Conservation (phyloP, 2,888 invertebrate species). For the Cryptosula pallasiana region DNA sequence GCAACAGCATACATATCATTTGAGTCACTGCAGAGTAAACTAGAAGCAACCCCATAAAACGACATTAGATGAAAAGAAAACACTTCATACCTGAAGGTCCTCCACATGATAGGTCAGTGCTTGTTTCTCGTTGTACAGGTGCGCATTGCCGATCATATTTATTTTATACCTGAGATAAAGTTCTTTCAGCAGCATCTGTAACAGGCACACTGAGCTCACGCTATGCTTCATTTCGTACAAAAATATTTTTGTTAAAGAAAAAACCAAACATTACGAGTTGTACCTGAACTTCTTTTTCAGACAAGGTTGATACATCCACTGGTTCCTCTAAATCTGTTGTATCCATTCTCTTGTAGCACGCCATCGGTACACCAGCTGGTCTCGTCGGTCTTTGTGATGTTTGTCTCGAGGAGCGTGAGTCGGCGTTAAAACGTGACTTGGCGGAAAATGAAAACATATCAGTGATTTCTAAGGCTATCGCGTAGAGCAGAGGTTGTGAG, state of each 20-base stretch:
- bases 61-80: neutral
- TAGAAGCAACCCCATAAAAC: no score
- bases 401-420: no score
- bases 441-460: no score
- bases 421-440: no score
- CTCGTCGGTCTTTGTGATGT: neutral
- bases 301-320: neutral
- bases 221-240: neutral
- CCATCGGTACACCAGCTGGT: neutral
- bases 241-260: neutral
- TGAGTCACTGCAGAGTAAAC: no score
- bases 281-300: conserved; percentile 19
- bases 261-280: neutral
- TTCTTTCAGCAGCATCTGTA: conserved; percentile 81
- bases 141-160: conserved; percentile 97
- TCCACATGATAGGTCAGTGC: conserved; percentile 92
- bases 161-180: conserved; percentile 95
- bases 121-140: conserved; percentile 96
- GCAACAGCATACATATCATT: no score
- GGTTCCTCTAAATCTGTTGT: neutral
- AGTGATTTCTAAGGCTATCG: no score
- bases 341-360: neutral
- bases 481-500: no score
- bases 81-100: conserved; percentile 72
- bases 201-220: neutral